Percentiles rank a stretch among this genome's conserved stretches.
These are phyloP conservation scores for Podarcis raffonei DNA, from an alignment of 2,113 vertebrate genomes.

Conservation along the genomic window DNA sequence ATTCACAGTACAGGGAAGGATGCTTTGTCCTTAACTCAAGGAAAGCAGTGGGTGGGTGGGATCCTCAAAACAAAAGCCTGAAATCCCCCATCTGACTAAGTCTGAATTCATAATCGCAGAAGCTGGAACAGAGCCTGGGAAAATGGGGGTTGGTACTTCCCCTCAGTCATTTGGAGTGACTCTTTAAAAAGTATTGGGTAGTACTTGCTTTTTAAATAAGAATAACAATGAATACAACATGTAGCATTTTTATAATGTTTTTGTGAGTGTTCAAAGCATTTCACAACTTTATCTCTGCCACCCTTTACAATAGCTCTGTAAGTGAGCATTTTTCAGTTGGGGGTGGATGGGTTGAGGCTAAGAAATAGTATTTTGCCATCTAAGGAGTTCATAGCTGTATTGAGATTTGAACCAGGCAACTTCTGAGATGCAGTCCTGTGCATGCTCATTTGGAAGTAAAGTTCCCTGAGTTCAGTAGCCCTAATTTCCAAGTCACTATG, in stretches of 20 bases:
- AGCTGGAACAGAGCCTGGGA: neutral
- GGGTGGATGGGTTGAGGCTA: neutral
- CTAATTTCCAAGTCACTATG: neutral
- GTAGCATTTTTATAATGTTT: neutral
- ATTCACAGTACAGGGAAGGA: neutral
- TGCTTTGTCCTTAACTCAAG: slow-evolving; percentile 8
- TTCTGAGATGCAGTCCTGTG: neutral
- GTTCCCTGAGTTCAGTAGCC: neutral
- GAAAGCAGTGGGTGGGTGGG: neutral
- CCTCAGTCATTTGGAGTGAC: neutral
- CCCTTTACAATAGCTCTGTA: neutral
- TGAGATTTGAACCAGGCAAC: neutral
- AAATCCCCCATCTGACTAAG: neutral
- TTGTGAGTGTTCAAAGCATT: neutral
- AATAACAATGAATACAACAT: neutral
- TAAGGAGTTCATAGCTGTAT: neutral
- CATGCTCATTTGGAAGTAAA: neutral
- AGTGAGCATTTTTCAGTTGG: neutral
- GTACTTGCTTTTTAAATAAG: neutral
- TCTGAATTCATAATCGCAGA: neutral
- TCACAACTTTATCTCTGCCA: neutral
- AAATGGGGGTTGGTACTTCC: neutral
- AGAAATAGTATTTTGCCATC: neutral
- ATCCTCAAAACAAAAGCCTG: neutral
- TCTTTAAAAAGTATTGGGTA: neutral